phyloP scores from a whole-genome alignment of 2,797 vertebrate genomes.

The Sebastes taczanowskii region DNA sequence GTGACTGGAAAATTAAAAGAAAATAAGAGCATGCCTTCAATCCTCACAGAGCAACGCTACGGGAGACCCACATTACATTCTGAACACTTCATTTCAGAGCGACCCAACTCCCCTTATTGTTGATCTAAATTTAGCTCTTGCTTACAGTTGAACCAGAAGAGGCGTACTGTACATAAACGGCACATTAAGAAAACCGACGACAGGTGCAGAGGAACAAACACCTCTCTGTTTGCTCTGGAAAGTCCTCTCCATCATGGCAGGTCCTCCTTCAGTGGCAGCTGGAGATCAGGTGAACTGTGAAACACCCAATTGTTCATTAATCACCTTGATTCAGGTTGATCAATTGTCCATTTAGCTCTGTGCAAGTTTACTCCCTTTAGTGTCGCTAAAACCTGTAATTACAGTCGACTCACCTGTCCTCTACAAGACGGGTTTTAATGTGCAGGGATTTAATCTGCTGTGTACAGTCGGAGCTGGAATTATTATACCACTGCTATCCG shows the following conservation, averaged over 20 bases:
- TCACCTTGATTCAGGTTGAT: constrained; percentile 21
- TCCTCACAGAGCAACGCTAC: neutral
- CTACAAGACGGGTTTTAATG: neutral
- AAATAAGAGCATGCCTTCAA: neutral
- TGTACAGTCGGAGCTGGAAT: neutral
- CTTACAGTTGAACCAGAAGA: neutral
- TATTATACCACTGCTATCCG: neutral
- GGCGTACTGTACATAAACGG: neutral
- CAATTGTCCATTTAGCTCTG: constrained; percentile 19
- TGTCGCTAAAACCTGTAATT: constrained; percentile 29
- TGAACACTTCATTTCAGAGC: neutral
- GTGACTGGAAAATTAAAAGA: neutral
- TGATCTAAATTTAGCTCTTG: neutral
- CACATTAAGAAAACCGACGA: neutral
- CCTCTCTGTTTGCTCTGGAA: neutral
- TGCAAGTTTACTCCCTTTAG: neutral
- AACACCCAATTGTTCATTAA: constrained; percentile 26
- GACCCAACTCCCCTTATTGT: neutral
- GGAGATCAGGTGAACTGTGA: constrained; percentile 43
- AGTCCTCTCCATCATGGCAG: constrained; percentile 6
- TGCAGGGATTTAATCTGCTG: neutral
- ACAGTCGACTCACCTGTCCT: constrained; percentile 28
- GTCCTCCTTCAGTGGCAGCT: constrained; percentile 10
- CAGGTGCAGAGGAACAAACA: constrained; percentile 24
- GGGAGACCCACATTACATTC: neutral